Evolutionary conservation across 2,113 vertebrate species (phyloP).

Genomic region (Tachysurus vachellii): DNA sequence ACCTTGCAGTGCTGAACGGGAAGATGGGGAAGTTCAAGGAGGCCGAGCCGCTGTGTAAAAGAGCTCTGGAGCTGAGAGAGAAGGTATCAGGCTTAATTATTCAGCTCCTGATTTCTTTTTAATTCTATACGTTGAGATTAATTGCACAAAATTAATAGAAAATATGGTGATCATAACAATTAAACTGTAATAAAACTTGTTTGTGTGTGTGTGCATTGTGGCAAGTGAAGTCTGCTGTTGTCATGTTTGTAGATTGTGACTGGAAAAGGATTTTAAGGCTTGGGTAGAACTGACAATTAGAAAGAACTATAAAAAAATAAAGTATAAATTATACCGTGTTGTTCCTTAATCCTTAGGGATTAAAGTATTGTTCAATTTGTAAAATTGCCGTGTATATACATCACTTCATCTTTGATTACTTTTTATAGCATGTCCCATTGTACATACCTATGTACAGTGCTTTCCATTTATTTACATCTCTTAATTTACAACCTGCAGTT

Average conservation of each 20-base stretch:
- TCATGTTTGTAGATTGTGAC: too few species aligned
- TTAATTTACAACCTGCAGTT: too few species aligned
- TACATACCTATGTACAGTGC: background rate
- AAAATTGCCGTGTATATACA: background rate
- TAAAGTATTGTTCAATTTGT: background rate
- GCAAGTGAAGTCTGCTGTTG: too few species aligned
- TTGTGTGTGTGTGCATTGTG: too few species aligned
- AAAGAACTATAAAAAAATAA: background rate
- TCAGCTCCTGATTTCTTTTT: background rate
- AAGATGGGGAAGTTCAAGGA: constrained; percentile 87
- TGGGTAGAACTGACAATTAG: background rate
- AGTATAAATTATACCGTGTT: background rate
- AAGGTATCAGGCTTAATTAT: constrained; percentile 69
- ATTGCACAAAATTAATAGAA: background rate
- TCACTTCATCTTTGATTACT: background rate
- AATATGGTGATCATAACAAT: background rate
- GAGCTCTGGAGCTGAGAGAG: constrained; percentile 86
- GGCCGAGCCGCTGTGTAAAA: constrained; percentile 84
- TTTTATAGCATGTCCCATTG: background rate
- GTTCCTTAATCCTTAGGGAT: background rate
- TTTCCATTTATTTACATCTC: background rate
- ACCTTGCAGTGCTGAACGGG: constrained; percentile 84
- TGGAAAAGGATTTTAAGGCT: too few species aligned
- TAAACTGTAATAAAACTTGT: background rate
- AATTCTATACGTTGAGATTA: background rate